phyloP scores from a whole-genome alignment of 2,888 invertebrate genomes.

The Poecilobothrus nobilitatus region DNA sequence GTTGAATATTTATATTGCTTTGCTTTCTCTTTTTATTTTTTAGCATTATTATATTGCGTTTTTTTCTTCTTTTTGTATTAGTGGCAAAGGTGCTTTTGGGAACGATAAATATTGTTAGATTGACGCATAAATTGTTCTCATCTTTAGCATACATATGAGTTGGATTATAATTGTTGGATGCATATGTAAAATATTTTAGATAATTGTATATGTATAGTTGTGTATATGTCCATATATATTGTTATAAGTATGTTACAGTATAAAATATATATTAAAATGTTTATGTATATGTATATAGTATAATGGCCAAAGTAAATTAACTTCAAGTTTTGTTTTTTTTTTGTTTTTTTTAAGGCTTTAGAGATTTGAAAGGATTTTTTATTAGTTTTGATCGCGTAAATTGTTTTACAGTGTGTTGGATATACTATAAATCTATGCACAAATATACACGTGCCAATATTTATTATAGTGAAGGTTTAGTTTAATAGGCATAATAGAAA shows the following conservation, averaged over 20 bases:
- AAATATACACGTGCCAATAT: background rate
- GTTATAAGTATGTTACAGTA: no score
- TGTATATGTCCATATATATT: no score
- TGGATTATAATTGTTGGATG: no score
- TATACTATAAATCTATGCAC: background rate
- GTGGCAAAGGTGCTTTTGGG: background rate
- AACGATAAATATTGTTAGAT: constrained; percentile 6
- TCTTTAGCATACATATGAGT: background rate
- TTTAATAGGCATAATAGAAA: background rate
- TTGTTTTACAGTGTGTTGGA: background rate
- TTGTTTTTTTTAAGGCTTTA: background rate
- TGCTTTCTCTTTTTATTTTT: background rate
- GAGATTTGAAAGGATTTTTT: constrained; percentile 4
- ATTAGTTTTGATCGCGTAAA: constrained; percentile 3
- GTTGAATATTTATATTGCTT: background rate
- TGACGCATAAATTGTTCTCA: constrained; percentile 1
- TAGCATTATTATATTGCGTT: background rate
- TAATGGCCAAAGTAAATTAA: background rate
- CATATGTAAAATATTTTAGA: no score
- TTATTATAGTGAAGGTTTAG: no score
- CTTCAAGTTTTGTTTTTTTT: background rate
- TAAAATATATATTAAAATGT: no score
- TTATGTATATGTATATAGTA: background rate
- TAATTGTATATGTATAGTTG: no score
- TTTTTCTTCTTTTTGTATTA: background rate